phyloP scores from a whole-genome alignment of 2,113 vertebrate species.

The Pycnonotus jocosus region DNA sequence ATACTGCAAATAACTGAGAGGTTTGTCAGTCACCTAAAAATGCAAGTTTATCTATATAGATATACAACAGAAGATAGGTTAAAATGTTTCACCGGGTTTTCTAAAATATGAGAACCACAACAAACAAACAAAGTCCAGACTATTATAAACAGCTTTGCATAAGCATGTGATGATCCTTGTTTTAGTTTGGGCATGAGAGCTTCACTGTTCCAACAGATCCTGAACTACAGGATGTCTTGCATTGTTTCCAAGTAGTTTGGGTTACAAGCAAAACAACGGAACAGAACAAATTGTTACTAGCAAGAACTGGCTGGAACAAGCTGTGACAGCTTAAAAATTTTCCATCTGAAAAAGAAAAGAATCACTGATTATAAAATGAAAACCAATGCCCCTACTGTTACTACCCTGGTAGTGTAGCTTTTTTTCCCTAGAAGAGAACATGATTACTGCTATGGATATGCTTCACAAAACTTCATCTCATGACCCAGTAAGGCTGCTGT shows the following conservation, averaged over 20 bases:
- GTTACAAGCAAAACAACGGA: conserved; percentile 34
- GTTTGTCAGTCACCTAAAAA: neutral
- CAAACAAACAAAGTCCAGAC: neutral
- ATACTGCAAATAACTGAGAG: neutral
- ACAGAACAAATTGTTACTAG: conserved; percentile 37
- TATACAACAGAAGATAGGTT: neutral
- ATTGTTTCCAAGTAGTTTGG: conserved; percentile 30
- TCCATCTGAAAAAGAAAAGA: neutral
- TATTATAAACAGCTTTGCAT: neutral
- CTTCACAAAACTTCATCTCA: neutral
- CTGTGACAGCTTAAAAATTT: neutral
- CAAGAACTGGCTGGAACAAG: conserved; percentile 41
- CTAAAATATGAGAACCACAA: neutral
- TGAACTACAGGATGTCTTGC: conserved; percentile 39
- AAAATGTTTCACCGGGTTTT: neutral
- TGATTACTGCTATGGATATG: neutral
- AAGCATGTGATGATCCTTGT: neutral
- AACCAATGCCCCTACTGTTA: neutral
- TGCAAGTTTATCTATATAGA: neutral
- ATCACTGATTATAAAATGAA: neutral
- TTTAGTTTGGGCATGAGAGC: neutral
- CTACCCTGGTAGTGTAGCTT: neutral
- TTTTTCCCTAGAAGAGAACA: neutral
- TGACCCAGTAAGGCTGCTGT: neutral
- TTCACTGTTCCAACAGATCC: neutral